Percentiles rank a stretch among this genome's conserved stretches.
Evolutionary conservation across 2,888 invertebrate species (phyloP).

Genomic region (Calameuta filiformis): DNA sequence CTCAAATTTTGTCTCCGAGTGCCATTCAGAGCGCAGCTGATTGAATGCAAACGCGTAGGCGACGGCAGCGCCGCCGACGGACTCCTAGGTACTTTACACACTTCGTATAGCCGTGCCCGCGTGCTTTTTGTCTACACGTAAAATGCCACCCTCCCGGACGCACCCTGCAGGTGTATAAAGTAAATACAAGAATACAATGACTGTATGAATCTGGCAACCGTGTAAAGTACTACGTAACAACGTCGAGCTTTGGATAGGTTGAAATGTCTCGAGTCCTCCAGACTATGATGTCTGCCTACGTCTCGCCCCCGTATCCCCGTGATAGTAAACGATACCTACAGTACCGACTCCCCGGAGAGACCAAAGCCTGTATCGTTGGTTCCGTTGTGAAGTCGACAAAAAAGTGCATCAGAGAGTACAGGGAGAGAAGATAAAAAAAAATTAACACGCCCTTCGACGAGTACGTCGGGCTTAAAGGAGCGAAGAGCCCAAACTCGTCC

Average conservation of each 20-base stretch:
- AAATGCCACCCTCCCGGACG: background rate
- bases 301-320: background rate
- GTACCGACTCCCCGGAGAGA: background rate
- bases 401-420: background rate
- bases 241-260: background rate
- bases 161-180: background rate
- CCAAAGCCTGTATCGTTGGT: background rate
- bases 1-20: constrained; percentile 47
- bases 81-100: background rate
- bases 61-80: background rate
- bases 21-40: constrained; percentile 21
- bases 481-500: background rate
- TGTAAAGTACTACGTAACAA: background rate
- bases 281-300: background rate
- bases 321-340: background rate
- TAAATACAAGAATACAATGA: background rate
- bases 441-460: background rate
- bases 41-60: background rate
- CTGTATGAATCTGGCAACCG: background rate
- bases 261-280: background rate
- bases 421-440: background rate
- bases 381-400: background rate
- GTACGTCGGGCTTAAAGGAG: background rate
- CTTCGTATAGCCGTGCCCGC: background rate
- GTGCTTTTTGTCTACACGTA: background rate